These are phyloP conservation scores for Microcebus griseorufus DNA, from an alignment of 2,113 vertebrate species.

Conservation along the genomic window DNA sequence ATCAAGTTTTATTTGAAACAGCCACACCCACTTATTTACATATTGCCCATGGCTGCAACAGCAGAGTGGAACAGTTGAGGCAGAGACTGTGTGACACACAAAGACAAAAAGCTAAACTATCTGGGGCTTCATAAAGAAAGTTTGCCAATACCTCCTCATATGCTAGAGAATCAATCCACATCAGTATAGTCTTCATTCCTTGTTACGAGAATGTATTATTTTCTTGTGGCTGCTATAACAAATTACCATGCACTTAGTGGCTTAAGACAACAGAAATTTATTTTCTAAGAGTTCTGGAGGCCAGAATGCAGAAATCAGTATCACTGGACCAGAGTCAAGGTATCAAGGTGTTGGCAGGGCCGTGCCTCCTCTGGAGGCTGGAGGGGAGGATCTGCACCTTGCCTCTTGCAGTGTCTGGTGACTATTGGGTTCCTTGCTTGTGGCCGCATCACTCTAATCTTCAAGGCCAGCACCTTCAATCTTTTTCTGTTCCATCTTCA, in stretches of 20 bases:
- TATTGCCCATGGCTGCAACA: neutral
- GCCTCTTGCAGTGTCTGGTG: neutral
- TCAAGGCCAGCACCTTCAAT: neutral
- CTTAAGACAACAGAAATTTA: neutral
- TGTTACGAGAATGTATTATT: neutral
- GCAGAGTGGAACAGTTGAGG: too few species aligned
- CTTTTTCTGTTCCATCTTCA: neutral
- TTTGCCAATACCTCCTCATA: neutral
- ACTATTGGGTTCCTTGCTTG: neutral
- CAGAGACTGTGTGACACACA: neutral
- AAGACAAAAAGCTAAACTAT: neutral
- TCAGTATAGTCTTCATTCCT: neutral
- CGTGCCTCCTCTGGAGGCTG: too few species aligned
- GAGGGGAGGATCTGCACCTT: accelerated
- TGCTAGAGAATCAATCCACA: neutral
- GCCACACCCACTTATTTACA: neutral
- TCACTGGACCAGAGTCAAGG: neutral
- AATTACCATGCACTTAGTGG: neutral
- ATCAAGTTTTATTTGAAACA: neutral
- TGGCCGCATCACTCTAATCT: too few species aligned
- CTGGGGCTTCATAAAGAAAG: neutral
- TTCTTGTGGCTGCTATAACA: neutral
- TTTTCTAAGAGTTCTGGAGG: neutral
- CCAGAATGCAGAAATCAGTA: neutral
- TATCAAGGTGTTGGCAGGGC: neutral